phyloP scores from a whole-genome alignment of 1,140 invertebrate genomes.

The Drosophila punjabiensis region DNA sequence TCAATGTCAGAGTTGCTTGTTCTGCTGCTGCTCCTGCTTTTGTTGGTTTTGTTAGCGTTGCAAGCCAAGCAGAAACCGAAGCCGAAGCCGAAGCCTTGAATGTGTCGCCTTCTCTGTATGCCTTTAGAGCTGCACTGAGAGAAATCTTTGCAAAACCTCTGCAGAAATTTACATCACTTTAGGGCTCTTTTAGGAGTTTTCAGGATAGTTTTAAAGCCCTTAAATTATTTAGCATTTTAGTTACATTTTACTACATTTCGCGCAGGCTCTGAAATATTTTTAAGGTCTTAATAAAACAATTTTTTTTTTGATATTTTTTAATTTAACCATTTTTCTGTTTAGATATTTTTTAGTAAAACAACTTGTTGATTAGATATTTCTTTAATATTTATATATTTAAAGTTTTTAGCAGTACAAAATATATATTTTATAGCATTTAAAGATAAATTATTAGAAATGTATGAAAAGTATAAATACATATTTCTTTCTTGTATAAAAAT shows the following conservation, averaged over 20 bases:
- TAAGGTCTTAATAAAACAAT: too few species aligned
- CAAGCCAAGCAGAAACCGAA: conserved; percentile 43
- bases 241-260: neutral
- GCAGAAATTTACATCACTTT: neutral
- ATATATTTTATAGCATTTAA: neutral
- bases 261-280: neutral
- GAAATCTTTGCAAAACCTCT: neutral
- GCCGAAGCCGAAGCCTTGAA: conserved; percentile 37
- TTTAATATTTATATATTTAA: neutral
- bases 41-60: conserved; percentile 64
- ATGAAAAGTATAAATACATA: too few species aligned
- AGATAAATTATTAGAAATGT: neutral
- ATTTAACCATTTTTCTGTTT: too few species aligned
- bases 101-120: conserved; percentile 33
- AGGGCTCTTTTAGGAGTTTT: neutral
- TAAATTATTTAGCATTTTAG: too few species aligned
- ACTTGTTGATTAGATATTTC: neutral
- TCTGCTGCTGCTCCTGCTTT: conserved; percentile 25
- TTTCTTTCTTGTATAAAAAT: too few species aligned
- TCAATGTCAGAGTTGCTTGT: conserved; percentile 68
- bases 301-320: neutral
- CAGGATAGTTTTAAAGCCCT: neutral
- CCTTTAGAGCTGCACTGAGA: conserved; percentile 2
- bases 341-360: too few species aligned
- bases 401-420: too few species aligned